phyloP scores from a whole-genome alignment of 1,140 invertebrate species.

The Drosophila punjabiensis region DNA sequence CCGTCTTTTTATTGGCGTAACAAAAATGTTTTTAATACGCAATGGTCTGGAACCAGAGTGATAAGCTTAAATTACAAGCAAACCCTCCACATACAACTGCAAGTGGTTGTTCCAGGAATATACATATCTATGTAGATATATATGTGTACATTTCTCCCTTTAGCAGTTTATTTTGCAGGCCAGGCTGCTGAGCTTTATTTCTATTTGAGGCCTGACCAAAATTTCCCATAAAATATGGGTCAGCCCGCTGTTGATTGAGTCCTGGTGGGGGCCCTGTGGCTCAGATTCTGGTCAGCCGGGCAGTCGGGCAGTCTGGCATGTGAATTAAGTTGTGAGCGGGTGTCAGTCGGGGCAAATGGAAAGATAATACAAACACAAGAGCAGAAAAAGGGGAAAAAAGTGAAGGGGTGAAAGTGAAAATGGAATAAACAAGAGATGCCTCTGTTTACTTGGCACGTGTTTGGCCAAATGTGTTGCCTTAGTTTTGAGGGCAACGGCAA shows the following conservation, averaged over 20 bases:
- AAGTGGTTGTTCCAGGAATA: constrained; percentile 5
- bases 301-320: constrained; percentile 27
- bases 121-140: not conserved
- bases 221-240: constrained; percentile 74
- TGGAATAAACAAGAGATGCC: constrained; percentile 43
- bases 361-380: constrained; percentile 32
- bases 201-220: constrained; percentile 61
- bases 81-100: constrained; percentile 14
- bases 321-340: constrained; percentile 53
- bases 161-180: constrained; percentile 48
- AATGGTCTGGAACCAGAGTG: constrained; percentile 82
- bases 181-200: constrained; percentile 48
- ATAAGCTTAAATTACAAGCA: constrained; percentile 72
- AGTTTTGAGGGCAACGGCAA: constrained; percentile 12
- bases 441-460: constrained; percentile 48
- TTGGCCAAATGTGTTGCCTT: constrained; percentile 38
- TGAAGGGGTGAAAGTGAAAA: constrained; percentile 46
- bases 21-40: constrained; percentile 84
- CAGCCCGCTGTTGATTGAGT: constrained; percentile 73
- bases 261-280: constrained; percentile 34
- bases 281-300: constrained; percentile 36
- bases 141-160: constrained; percentile 9
- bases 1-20: constrained; percentile 80
- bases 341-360: constrained; percentile 12
- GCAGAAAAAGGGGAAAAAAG: not conserved